These are phyloP conservation scores for Ganaspis brasiliensis DNA, from an alignment of 2,888 invertebrate genomes.

Conservation along the genomic window DNA sequence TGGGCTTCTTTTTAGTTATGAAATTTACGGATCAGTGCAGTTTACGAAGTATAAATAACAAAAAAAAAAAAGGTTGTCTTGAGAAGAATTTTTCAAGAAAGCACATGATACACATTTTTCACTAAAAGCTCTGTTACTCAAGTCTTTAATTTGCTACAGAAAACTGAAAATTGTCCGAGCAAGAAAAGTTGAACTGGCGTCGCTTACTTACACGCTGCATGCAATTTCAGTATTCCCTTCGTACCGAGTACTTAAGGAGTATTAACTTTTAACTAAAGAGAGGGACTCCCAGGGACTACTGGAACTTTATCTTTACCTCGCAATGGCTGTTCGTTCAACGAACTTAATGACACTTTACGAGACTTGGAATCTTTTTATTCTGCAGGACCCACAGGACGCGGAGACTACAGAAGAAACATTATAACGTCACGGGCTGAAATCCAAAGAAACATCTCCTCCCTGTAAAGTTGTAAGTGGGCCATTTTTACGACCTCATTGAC, in stretches of 20 bases:
- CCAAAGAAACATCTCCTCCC: background rate
- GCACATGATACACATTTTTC: background rate
- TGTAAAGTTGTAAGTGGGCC: background rate
- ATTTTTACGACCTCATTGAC: background rate
- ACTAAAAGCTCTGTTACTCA: background rate
- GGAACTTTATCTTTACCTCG: conserved; percentile 41
- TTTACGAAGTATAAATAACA: too few relatives aligned
- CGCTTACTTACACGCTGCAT: conserved; percentile 10
- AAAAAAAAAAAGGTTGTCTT: background rate
- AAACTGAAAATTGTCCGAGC: conserved; percentile 22
- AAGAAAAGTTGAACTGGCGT: conserved; percentile 13
- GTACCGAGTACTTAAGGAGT: conserved; percentile 38
- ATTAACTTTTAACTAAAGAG: conserved; percentile 43
- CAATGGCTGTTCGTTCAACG: conserved; percentile 42
- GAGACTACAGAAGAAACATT: background rate
- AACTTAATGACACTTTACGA: conserved; percentile 44
- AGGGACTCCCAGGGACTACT: conserved; percentile 31
- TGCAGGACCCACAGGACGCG: conserved; percentile 1
- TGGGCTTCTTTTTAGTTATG: too few relatives aligned
- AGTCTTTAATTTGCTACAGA: conserved; percentile 1
- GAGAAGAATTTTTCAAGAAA: background rate
- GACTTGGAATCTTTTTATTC: conserved; percentile 40
- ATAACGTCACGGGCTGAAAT: background rate
- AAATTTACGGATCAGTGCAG: too few relatives aligned
- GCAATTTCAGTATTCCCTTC: conserved; percentile 40